These are phyloP conservation scores for Acestrorhynchus altus DNA, from an alignment of 2,797 vertebrate species.

Conservation along the genomic window DNA sequence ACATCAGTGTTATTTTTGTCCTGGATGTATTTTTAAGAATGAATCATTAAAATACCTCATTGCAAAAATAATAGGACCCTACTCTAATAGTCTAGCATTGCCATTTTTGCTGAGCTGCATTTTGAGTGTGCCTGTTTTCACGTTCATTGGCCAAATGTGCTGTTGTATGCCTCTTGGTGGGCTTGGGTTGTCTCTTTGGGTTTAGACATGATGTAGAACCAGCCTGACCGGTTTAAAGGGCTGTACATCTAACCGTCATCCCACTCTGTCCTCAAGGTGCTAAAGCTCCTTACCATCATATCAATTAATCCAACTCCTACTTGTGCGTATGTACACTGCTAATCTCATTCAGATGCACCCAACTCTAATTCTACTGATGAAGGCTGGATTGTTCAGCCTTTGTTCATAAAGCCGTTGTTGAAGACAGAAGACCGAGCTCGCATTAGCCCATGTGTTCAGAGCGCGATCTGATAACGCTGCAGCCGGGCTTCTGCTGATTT, in stretches of 20 bases:
- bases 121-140: not conserved
- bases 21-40: too few relatives aligned
- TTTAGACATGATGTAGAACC: conserved; percentile 41
- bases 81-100: too few relatives aligned
- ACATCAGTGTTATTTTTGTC: too few relatives aligned
- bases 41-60: too few relatives aligned
- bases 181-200: not conserved
- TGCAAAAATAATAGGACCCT: too few relatives aligned
- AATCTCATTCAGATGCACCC: conserved; percentile 19
- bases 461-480: conserved; percentile 1
- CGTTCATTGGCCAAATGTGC: conserved; percentile 9
- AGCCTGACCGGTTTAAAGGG: conserved; percentile 39
- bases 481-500: conserved; percentile 30
- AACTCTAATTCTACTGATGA: conserved; percentile 36
- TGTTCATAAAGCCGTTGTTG: not conserved
- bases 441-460: not conserved
- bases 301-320: conserved; percentile 7
- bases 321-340: not conserved
- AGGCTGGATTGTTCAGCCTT: conserved; percentile 1
- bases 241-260: not conserved
- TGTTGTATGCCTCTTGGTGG: conserved; percentile 24
- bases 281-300: not conserved
- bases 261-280: not conserved
- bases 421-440: not conserved
- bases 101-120: not conserved